phyloP scores from a whole-genome alignment of 2,888 invertebrate genomes.

The Fragum fragum region DNA sequence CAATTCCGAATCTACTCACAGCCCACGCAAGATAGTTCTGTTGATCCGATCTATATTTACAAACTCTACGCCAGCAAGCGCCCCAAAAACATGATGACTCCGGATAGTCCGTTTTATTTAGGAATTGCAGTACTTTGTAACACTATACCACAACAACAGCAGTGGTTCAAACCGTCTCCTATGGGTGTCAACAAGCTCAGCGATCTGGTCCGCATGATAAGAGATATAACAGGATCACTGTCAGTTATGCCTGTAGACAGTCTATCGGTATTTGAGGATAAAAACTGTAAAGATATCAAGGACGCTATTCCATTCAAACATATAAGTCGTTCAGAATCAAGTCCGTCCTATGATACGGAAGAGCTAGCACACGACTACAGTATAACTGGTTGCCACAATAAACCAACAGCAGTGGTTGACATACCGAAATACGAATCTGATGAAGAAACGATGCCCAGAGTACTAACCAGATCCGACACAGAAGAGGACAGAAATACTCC shows the following conservation, averaged over 20 bases:
- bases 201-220: conserved; percentile 80
- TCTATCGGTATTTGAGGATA: not conserved
- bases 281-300: not conserved
- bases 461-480: not conserved
- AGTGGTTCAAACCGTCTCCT: conserved; percentile 79
- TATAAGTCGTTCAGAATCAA: not conserved
- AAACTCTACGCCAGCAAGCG: conserved; percentile 79
- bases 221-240: conserved; percentile 78
- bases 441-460: not conserved
- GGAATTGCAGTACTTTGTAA: conserved; percentile 73
- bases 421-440: not conserved
- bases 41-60: conserved; percentile 78
- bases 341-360: not conserved
- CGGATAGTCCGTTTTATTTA: conserved; percentile 79
- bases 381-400: not conserved
- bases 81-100: conserved; percentile 74
- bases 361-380: not conserved
- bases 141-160: conserved; percentile 69
- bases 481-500: not conserved
- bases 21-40: conserved; percentile 69
- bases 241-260: not conserved
- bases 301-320: not conserved
- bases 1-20: conserved; percentile 45
- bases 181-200: conserved; percentile 83
- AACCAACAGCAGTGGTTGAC: not conserved